These are phyloP conservation scores for Plemyria rubiginata DNA, from an alignment of 2,888 invertebrate genomes.

Conservation along the genomic window DNA sequence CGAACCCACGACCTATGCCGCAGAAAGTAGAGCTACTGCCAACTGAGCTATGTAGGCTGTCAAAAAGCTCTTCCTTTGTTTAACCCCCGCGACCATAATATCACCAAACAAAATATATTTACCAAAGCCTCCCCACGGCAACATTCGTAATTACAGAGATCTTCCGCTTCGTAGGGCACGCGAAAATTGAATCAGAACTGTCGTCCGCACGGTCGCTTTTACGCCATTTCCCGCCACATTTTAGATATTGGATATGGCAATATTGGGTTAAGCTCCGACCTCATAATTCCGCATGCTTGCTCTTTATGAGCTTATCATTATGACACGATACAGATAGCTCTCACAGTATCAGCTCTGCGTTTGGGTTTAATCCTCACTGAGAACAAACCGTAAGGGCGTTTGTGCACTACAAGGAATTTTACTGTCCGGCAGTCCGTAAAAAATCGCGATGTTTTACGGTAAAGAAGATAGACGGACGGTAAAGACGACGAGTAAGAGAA, in stretches of 20 bases:
- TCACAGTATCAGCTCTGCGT: too few species aligned
- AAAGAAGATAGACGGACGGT: too few species aligned
- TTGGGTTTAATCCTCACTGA: too few species aligned
- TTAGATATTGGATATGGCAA: slow-evolving; percentile 30
- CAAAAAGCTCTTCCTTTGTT: slow-evolving; percentile 7
- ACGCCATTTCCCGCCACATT: slow-evolving; percentile 47
- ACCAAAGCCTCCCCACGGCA: slow-evolving; percentile 14
- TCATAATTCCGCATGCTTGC: not conserved
- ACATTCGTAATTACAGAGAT: slow-evolving; percentile 18
- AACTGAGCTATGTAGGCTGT: not conserved
- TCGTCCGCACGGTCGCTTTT: slow-evolving; percentile 22
- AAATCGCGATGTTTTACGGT: too few species aligned
- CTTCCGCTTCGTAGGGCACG: slow-evolving; percentile 33
- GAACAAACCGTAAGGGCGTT: too few species aligned
- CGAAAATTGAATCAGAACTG: slow-evolving; percentile 43
- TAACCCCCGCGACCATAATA: slow-evolving; percentile 5
- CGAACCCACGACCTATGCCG: too few species aligned
- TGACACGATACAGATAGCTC: too few species aligned
- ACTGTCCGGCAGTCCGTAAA: too few species aligned
- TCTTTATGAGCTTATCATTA: not conserved
- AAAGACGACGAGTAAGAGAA: too few species aligned
- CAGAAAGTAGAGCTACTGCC: too few species aligned
- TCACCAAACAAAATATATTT: slow-evolving; percentile 16
- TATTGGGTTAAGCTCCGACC: slow-evolving; percentile 22
- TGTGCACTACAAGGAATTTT: too few species aligned